A percentile compares a stretch with the other conserved stretches of the same genome.
Conservation (phyloP, 1,140 invertebrate genomes). For the Littorina saxatilis region DNA sequence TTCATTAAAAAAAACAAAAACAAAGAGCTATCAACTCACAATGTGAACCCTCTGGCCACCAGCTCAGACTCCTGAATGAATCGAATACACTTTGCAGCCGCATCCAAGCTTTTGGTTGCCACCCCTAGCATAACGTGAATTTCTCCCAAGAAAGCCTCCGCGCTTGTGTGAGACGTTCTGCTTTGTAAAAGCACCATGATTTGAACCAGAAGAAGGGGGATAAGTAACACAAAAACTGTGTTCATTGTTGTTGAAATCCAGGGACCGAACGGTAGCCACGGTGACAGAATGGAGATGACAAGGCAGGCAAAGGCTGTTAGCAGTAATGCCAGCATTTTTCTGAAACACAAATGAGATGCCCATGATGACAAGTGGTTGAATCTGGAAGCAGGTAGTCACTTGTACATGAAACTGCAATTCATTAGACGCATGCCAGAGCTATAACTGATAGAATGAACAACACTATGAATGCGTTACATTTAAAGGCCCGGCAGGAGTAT, state of each 20-base stretch:
- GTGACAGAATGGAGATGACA: not conserved
- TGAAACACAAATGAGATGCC: too few relatives aligned
- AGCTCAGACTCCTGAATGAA: slow-evolving; percentile 25
- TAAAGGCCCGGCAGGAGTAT: too few relatives aligned
- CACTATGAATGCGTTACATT: too few relatives aligned
- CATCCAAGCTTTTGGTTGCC: not conserved
- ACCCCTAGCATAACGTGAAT: not conserved
- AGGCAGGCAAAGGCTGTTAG: not conserved
- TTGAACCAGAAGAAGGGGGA: not conserved
- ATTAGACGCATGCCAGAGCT: too few relatives aligned
- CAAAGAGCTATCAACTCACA: slow-evolving; percentile 1
- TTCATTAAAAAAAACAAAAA: not conserved
- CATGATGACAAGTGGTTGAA: too few relatives aligned
- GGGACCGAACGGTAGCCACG: not conserved
- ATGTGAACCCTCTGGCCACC: not conserved
- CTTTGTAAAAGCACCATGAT: not conserved
- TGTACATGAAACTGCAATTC: too few relatives aligned
- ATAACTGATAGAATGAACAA: too few relatives aligned
- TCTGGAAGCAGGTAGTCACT: too few relatives aligned
- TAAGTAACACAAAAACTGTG: not conserved
- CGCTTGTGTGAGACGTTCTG: not conserved
- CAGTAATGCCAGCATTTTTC: not conserved
- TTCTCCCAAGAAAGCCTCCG: not conserved
- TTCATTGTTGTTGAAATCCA: not conserved
- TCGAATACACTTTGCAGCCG: not conserved